Evolutionary conservation across 1,140 invertebrate genomes (phyloP).

Genomic region (Brachionus angularis): DNA sequence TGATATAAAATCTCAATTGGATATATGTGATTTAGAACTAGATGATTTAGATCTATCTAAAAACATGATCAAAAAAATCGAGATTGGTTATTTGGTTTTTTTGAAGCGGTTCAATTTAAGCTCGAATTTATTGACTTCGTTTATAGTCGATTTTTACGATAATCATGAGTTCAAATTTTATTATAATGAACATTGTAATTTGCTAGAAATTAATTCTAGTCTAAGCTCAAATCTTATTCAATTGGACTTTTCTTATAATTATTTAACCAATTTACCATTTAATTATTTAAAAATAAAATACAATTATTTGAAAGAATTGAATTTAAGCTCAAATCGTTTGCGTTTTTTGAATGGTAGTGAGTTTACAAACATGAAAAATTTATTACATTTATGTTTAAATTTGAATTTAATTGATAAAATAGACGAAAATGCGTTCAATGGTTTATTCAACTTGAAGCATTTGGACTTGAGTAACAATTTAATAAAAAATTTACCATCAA

Average conservation of each 20-base stretch:
- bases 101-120: conserved; percentile 11
- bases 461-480: conserved; percentile 5
- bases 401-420: conserved; percentile 2
- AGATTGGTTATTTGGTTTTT: conserved; percentile 22
- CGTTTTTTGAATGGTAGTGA: neutral
- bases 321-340: conserved; percentile 2
- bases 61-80: conserved; percentile 8
- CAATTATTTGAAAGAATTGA: neutral
- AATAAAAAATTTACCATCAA: neutral
- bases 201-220: neutral
- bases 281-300: neutral
- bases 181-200: neutral
- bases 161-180: neutral
- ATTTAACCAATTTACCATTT: neutral
- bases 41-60: neutral
- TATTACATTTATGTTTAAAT: neutral
- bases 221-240: conserved; percentile 9
- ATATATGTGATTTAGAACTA: conserved; percentile 3
- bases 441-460: neutral
- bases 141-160: conserved; percentile 30
- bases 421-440: neutral
- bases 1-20: conserved; percentile 11
- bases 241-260: conserved; percentile 13
- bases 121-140: conserved; percentile 13
- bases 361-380: neutral